phyloP scores from a whole-genome alignment of 2,113 vertebrate species.

The Dipodomys merriami region DNA sequence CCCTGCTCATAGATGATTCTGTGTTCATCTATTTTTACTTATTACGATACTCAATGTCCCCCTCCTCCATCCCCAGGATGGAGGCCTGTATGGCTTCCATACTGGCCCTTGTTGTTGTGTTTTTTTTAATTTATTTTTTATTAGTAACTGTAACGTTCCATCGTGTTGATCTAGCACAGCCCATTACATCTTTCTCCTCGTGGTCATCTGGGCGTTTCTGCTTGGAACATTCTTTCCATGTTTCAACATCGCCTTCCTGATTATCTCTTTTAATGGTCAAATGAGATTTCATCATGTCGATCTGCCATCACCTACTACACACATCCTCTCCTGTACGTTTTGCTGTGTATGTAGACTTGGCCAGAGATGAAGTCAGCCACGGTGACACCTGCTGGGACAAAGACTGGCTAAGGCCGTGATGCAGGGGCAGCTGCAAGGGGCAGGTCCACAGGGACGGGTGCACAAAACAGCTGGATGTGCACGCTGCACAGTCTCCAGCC shows the following conservation, averaged over 20 bases:
- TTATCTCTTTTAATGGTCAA: neutral
- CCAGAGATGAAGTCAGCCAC: neutral
- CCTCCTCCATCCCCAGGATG: neutral
- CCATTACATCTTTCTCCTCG: conserved; percentile 10
- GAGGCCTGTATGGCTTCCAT: neutral
- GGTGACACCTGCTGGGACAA: neutral
- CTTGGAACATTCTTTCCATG: conserved; percentile 37
- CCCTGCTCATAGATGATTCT: neutral
- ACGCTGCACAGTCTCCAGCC: neutral
- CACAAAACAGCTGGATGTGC: too few relatives aligned
- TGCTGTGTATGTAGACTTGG: neutral
- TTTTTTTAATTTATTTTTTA: neutral
- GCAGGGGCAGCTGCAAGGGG: neutral
- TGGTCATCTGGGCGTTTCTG: conserved; percentile 41
- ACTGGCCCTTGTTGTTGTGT: neutral
- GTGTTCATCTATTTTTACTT: conserved; percentile 3
- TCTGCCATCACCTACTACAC: neutral
- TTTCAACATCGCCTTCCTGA: conserved; percentile 60
- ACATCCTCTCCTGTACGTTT: neutral
- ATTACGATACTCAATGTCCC: neutral
- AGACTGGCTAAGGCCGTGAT: neutral
- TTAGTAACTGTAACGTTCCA: conserved; percentile 17
- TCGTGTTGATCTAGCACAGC: neutral
- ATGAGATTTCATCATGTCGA: neutral
- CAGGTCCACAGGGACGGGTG: rapidly evolving